A percentile compares a stretch with the other conserved stretches of the same genome.
Conservation (phyloP, 2,888 invertebrate species). For the Reticulitermes lucifugus region DNA sequence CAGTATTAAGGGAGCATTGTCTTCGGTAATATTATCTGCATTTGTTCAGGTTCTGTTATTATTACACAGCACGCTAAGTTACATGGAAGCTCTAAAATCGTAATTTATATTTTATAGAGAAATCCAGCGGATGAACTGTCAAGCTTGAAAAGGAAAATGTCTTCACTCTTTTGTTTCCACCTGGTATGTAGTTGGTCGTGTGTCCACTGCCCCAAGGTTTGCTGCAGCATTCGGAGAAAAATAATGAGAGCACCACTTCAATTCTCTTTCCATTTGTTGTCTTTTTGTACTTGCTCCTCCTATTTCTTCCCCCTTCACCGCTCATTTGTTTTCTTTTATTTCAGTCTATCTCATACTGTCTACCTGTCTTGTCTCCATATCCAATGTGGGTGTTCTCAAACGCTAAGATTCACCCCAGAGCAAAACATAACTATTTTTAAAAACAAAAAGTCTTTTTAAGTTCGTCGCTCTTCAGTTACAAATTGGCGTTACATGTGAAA, state of each 20-base stretch:
- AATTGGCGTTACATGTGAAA: slow-evolving; percentile 39
- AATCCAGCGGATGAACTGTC: slow-evolving; percentile 7
- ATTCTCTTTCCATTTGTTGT: slow-evolving; percentile 48
- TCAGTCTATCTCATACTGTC: slow-evolving; percentile 29
- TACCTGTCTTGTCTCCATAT: slow-evolving; percentile 36
- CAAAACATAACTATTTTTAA: slow-evolving; percentile 28
- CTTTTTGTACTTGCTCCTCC: not conserved
- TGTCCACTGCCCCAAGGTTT: slow-evolving; percentile 38
- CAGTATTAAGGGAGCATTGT: no score
- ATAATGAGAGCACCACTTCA: slow-evolving; percentile 53
- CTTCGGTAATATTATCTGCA: no score
- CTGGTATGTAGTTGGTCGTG: slow-evolving; percentile 43
- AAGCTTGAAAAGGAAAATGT: slow-evolving; percentile 10
- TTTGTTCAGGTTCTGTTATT: not conserved
- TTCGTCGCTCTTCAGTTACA: slow-evolving; percentile 40
- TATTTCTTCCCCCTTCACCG: slow-evolving; percentile 3
- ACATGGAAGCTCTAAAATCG: not conserved
- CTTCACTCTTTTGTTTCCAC: slow-evolving; percentile 39
- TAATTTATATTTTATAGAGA: not conserved
- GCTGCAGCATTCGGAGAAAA: slow-evolving; percentile 39
- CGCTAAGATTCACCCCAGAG: slow-evolving; percentile 38
- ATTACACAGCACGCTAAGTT: not conserved
- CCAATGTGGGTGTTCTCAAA: slow-evolving; percentile 40
- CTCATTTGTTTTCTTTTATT: slow-evolving; percentile 41
- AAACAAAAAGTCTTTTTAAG: slow-evolving; percentile 28